These are phyloP conservation scores for Amphiprion clarkii DNA, from an alignment of 2,797 vertebrate species.

Conservation along the genomic window DNA sequence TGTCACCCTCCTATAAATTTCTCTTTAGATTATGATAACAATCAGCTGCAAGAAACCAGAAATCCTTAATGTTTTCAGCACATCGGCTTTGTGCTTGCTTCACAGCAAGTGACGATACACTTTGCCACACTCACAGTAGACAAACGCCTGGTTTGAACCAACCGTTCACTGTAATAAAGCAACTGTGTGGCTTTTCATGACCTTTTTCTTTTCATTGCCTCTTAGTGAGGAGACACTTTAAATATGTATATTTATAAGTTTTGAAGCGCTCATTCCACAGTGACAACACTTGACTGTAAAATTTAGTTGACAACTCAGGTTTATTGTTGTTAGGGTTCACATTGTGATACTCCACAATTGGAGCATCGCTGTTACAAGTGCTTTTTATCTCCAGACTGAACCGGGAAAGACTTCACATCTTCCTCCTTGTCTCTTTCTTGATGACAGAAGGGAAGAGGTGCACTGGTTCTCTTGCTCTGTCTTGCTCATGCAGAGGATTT, in stretches of 20 bases:
- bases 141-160: constrained; percentile 10
- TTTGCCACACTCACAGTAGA: constrained; percentile 1
- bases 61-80: not conserved
- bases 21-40: not conserved
- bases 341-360: constrained; percentile 30
- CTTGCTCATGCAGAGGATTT: constrained; percentile 55
- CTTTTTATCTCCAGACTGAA: constrained; percentile 45
- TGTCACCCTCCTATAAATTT: not conserved
- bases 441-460: not conserved
- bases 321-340: constrained; percentile 62
- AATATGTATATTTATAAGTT: not conserved
- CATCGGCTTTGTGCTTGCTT: not conserved
- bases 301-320: constrained; percentile 30
- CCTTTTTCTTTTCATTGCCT: constrained; percentile 16
- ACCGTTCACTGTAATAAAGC: constrained; percentile 32
- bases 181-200: constrained; percentile 39
- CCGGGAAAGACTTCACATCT: not conserved
- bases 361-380: constrained; percentile 64
- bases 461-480: not conserved
- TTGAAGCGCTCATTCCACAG: not conserved
- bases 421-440: not conserved
- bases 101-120: not conserved
- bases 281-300: not conserved
- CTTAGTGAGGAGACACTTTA: not conserved
- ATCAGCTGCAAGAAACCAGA: too few relatives aligned